Percentiles rank a stretch among this genome's conserved stretches.
Evolutionary conservation across 1,140 invertebrate genomes (phyloP).

Genomic region (Drosophila kohkoa): DNA sequence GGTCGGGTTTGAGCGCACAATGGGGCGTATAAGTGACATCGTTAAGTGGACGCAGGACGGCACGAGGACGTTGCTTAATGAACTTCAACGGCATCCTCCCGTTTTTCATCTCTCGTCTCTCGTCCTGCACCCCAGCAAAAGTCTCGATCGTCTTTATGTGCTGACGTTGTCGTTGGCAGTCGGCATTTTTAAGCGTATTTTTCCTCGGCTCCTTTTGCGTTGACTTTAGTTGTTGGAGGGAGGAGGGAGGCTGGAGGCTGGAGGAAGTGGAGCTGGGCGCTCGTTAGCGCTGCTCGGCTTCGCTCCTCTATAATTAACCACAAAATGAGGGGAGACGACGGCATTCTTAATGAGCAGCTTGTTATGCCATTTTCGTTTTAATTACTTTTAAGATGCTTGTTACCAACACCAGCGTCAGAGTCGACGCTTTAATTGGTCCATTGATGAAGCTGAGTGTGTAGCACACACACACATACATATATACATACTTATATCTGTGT

Average conservation of each 20-base stretch:
- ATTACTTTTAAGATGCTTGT: slow-evolving; percentile 83
- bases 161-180: slow-evolving; percentile 16
- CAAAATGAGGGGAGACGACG: slow-evolving; percentile 58
- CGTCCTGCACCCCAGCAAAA: not conserved
- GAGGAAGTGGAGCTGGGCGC: slow-evolving; percentile 34
- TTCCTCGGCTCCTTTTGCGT: slow-evolving; percentile 29
- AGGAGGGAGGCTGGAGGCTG: not conserved
- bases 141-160: not conserved
- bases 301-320: slow-evolving; percentile 83
- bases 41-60: slow-evolving; percentile 72
- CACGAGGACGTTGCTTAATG: slow-evolving; percentile 71
- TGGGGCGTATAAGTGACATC: slow-evolving; percentile 82
- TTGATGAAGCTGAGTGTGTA: slow-evolving; percentile 59
- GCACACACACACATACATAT: not conserved
- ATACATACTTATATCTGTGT: not conserved
- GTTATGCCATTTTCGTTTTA: slow-evolving; percentile 83
- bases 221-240: slow-evolving; percentile 10
- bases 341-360: slow-evolving; percentile 82
- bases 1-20: slow-evolving; percentile 69
- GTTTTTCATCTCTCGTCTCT: not conserved
- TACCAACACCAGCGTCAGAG: slow-evolving; percentile 66
- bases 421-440: slow-evolving; percentile 80
- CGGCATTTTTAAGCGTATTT: slow-evolving; percentile 49
- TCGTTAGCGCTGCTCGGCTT: slow-evolving; percentile 60
- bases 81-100: slow-evolving; percentile 63